Percentiles rank a stretch among this genome's conserved stretches.
Conservation (phyloP, 2,797 vertebrate species). For the Chaetophractus vellerosus region DNA sequence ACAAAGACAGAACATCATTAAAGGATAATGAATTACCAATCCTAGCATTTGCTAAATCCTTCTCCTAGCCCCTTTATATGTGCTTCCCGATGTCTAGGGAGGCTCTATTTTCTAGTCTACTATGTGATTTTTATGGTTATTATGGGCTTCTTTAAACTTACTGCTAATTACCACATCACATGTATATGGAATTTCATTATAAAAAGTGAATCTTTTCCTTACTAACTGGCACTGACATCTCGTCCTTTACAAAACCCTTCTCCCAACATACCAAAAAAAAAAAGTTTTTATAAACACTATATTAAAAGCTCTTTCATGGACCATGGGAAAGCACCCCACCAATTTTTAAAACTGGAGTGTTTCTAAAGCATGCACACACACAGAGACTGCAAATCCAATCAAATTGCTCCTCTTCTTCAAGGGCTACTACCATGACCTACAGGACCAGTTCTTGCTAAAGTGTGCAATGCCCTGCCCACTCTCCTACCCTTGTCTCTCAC, state of each 20-base stretch:
- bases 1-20: not conserved
- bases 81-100: not conserved
- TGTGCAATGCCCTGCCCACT: accelerated
- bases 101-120: not conserved
- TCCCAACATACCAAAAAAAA: not conserved
- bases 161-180: not conserved
- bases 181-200: not conserved
- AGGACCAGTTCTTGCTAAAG: not conserved
- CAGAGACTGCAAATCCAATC: not conserved
- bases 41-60: not conserved
- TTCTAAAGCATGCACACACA: not conserved
- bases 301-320: not conserved
- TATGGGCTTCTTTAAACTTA: not conserved
- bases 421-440: not conserved
- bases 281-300: not conserved
- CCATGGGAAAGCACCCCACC: not conserved
- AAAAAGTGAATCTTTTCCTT: not conserved
- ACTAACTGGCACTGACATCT: not conserved
- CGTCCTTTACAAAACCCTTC: not conserved
- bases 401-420: not conserved
- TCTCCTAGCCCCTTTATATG: not conserved
- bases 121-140: not conserved
- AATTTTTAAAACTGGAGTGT: not conserved
- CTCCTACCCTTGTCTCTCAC: not conserved
- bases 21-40: not conserved